Percentiles rank a stretch among this genome's conserved stretches.
These are phyloP conservation scores for Seriola dumerili DNA, from an alignment of 2,113 vertebrate genomes.

Conservation along the genomic window DNA sequence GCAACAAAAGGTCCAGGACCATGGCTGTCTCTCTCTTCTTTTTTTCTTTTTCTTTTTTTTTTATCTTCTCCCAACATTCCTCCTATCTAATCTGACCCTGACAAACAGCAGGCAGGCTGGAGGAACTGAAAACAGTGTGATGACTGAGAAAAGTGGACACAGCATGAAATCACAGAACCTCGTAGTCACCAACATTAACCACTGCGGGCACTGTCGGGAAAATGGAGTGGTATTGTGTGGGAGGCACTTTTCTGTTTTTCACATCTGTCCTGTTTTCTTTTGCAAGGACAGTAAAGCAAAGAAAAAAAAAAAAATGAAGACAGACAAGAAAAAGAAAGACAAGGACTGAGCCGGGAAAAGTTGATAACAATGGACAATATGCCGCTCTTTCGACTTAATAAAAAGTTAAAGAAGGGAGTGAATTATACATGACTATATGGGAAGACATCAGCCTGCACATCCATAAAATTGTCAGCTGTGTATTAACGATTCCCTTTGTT, in stretches of 20 bases:
- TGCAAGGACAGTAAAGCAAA: conserved; percentile 3
- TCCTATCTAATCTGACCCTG: conserved; percentile 44
- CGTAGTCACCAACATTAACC: conserved; percentile 27
- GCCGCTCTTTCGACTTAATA: conserved; percentile 63
- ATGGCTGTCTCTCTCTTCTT: neutral
- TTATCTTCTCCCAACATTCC: conserved; percentile 10
- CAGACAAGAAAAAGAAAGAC: neutral
- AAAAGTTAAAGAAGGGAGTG: conserved; percentile 76
- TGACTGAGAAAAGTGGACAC: conserved; percentile 39
- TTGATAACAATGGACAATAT: conserved; percentile 71
- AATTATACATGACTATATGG: conserved; percentile 80
- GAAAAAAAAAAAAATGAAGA: neutral
- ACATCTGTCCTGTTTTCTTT: neutral
- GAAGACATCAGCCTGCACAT: conserved; percentile 77
- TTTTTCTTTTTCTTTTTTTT: neutral
- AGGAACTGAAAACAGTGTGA: conserved; percentile 35
- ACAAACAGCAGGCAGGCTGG: conserved; percentile 12
- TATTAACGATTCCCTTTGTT: conserved; percentile 80
- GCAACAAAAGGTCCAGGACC: conserved; percentile 5
- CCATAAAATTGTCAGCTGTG: conserved; percentile 77
- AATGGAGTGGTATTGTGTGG: conserved; percentile 11
- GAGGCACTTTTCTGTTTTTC: conserved; percentile 24
- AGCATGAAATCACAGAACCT: conserved; percentile 38
- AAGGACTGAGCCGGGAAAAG: conserved; percentile 27
- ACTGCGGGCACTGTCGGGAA: neutral